Evolutionary conservation across 2,888 invertebrate genomes (phyloP).

Genomic region (Meteorus cinctellus): DNA sequence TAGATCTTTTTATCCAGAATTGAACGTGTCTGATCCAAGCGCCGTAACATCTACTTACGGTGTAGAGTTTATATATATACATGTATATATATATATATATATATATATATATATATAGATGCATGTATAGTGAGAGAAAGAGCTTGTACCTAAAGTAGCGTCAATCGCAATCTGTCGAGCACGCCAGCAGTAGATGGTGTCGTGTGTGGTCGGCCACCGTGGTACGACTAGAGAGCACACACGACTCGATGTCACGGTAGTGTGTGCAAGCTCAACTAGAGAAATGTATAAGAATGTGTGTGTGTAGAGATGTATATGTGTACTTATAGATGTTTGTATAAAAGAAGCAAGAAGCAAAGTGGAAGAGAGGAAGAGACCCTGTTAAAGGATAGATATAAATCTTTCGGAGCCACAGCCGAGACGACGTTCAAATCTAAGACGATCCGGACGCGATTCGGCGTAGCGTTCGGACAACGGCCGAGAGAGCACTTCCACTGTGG

Average conservation of each 20-base stretch:
- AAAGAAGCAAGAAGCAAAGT: slow-evolving; percentile 14
- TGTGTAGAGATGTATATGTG: background rate
- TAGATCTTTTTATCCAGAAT: background rate
- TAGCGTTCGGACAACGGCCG: slow-evolving; percentile 34
- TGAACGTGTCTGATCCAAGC: slow-evolving; percentile 9
- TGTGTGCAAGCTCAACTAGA: background rate
- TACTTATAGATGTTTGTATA: slow-evolving; percentile 1
- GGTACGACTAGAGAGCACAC: slow-evolving; percentile 11
- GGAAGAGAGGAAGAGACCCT: slow-evolving; percentile 18
- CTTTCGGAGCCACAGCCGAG: slow-evolving; percentile 35
- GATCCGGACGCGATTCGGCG: slow-evolving; percentile 31
- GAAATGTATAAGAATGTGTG: slow-evolving; percentile 6
- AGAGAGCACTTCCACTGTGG: slow-evolving; percentile 33
- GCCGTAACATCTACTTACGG: background rate
- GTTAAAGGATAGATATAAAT: slow-evolving; percentile 44
- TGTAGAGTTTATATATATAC: background rate
- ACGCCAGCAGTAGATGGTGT: slow-evolving; percentile 25
- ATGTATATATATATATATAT: background rate
- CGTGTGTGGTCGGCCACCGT: slow-evolving; percentile 27
- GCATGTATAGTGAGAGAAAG: background rate
- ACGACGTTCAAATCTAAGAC: slow-evolving; percentile 43
- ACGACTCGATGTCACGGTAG: background rate
- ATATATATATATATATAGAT: background rate
- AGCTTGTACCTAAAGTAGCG: slow-evolving; percentile 35
- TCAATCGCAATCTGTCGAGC: slow-evolving; percentile 41